phyloP scores from a whole-genome alignment of 2,888 invertebrate genomes.

The Agriopis leucophaearia region DNA sequence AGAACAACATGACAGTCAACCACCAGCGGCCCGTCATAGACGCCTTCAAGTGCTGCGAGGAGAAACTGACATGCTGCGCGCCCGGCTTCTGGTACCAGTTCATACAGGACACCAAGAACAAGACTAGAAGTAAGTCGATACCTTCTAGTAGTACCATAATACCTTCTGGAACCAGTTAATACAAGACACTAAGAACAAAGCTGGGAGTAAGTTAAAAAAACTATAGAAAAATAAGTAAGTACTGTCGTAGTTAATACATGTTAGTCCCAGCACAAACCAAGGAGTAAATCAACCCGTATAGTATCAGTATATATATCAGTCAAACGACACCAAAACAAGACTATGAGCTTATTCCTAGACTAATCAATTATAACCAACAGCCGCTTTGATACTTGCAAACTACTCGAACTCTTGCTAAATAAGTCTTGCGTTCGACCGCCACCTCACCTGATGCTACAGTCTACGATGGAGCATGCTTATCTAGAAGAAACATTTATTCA shows the following conservation, averaged over 20 bases:
- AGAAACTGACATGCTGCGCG: constrained; percentile 91
- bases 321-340: too few species aligned
- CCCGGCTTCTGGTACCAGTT: constrained; percentile 94
- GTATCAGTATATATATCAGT: not conserved
- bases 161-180: not conserved
- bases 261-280: not conserved
- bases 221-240: too few species aligned
- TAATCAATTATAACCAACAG: too few species aligned
- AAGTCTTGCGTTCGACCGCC: too few species aligned
- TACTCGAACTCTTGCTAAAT: too few species aligned
- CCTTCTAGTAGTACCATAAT: not conserved
- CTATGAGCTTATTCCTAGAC: too few species aligned
- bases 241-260: too few species aligned
- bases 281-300: not conserved
- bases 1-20: constrained; percentile 94
- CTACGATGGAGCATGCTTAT: too few species aligned
- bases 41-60: constrained; percentile 91
- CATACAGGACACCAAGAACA: constrained; percentile 94
- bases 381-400: too few species aligned
- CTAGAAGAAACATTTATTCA: too few species aligned
- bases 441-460: too few species aligned
- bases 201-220: not conserved
- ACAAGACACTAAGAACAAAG: not conserved
- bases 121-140: constrained; percentile 87
- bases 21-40: constrained; percentile 91